phyloP scores from a whole-genome alignment of 2,888 invertebrate species.

The Ophion slaviceki region DNA sequence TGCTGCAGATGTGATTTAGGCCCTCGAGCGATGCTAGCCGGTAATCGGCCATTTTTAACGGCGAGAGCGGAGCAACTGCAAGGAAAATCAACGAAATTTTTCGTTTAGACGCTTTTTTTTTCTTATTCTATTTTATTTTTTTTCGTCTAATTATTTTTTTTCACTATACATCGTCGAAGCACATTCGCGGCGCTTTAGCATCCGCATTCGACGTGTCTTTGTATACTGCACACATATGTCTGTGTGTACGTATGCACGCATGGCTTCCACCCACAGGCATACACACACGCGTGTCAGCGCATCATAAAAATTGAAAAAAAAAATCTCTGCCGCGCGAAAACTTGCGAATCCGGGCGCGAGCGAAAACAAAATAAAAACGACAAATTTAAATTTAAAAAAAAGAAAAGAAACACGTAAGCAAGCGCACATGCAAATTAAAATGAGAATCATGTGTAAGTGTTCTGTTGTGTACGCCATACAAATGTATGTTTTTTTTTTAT shows the following conservation, averaged over 20 bases:
- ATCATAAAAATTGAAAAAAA: conserved; percentile 27
- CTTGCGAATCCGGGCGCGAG: conserved; percentile 24
- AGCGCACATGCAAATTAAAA: conserved; percentile 80
- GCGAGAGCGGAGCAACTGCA: conserved; percentile 90
- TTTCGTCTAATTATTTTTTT: conserved; percentile 23
- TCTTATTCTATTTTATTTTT: conserved; percentile 15
- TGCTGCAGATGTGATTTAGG: conserved; percentile 83
- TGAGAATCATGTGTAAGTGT: conserved; percentile 72
- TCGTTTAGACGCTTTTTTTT: conserved; percentile 45
- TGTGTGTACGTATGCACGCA: not conserved
- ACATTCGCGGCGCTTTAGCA: conserved; percentile 65
- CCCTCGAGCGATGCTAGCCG: conserved; percentile 87
- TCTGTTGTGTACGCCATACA: conserved; percentile 64
- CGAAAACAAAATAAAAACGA: conserved; percentile 58
- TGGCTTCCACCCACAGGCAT: conserved; percentile 27
- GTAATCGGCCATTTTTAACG: conserved; percentile 88
- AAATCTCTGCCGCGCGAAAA: not conserved
- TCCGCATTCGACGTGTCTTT: not conserved
- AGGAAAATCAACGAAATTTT: conserved; percentile 75
- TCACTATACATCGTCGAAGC: conserved; percentile 60
- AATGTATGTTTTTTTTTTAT: conserved; percentile 32
- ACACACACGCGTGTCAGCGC: conserved; percentile 49
- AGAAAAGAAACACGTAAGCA: conserved; percentile 65
- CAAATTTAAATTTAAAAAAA: conserved; percentile 29
- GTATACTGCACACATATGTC: too few species aligned